These are phyloP conservation scores for Equus quagga DNA, from an alignment of 2,113 vertebrate genomes.

Conservation along the genomic window DNA sequence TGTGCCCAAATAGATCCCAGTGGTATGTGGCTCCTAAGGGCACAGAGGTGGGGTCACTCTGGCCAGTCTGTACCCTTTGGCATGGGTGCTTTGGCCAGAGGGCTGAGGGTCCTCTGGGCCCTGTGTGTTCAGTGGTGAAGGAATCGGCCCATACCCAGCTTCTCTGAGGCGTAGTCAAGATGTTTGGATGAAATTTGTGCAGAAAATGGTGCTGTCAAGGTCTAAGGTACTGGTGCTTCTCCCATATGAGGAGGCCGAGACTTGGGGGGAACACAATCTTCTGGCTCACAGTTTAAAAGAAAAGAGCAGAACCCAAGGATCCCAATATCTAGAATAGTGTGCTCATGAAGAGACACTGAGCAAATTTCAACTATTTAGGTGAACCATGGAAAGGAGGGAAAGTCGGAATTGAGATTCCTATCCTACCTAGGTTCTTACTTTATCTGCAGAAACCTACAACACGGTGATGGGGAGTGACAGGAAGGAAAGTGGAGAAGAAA, in stretches of 20 bases:
- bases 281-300: neutral
- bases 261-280: too few relatives aligned
- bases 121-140: neutral
- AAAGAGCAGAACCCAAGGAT: neutral
- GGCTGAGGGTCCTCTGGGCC: neutral
- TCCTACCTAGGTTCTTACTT: neutral
- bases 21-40: neutral
- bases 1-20: neutral
- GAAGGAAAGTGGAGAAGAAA: neutral
- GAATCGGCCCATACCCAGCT: neutral
- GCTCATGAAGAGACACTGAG: neutral
- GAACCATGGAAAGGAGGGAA: neutral
- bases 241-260: neutral
- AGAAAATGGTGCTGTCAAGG: neutral
- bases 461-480: neutral
- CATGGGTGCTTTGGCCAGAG: neutral
- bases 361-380: neutral
- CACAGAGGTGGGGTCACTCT: neutral
- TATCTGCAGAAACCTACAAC: constrained; percentile 2
- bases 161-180: neutral
- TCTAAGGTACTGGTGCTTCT: neutral
- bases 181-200: neutral
- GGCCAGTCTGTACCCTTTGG: neutral
- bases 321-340: neutral
- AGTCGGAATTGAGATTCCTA: neutral